phyloP scores from a whole-genome alignment of 2,113 vertebrate genomes.

The Oenanthe oenanthe region DNA sequence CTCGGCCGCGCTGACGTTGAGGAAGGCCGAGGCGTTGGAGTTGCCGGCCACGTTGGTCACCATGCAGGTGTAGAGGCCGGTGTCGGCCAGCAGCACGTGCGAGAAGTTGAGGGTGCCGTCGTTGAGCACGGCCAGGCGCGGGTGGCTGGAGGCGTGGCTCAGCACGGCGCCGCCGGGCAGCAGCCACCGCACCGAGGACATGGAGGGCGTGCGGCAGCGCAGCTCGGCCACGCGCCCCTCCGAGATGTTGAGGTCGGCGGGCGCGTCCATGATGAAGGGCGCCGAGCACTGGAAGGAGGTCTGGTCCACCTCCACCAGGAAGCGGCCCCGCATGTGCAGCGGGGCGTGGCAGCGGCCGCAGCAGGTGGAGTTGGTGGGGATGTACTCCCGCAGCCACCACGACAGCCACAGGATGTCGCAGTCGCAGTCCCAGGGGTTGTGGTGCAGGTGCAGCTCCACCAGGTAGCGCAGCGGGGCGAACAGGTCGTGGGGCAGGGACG shows the following conservation, averaged over 20 bases:
- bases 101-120: constrained; percentile 97
- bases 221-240: constrained; percentile 93
- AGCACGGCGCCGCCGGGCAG: constrained; percentile 93
- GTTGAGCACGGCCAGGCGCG: constrained; percentile 89
- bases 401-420: constrained; percentile 97
- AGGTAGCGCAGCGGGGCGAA: constrained; percentile 93
- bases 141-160: constrained; percentile 93
- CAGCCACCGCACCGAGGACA: constrained; percentile 95
- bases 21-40: constrained; percentile 74
- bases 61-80: constrained; percentile 96
- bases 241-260: constrained; percentile 93
- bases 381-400: constrained; percentile 95
- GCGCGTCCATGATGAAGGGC: constrained; percentile 94
- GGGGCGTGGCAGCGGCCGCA: constrained; percentile 96
- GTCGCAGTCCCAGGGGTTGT: constrained; percentile 98
- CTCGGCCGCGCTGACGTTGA: too few relatives aligned
- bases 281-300: constrained; percentile 93
- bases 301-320: constrained; percentile 95
- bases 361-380: constrained; percentile 97
- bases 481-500: constrained; percentile 95
- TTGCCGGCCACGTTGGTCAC: constrained; percentile 97
- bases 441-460: constrained; percentile 96
- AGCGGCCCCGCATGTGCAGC: constrained; percentile 88
- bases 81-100: constrained; percentile 89
- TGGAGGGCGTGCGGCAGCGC: constrained; percentile 91